phyloP scores from a whole-genome alignment of 2,797 vertebrate species.

The Pitangus sulphuratus region DNA sequence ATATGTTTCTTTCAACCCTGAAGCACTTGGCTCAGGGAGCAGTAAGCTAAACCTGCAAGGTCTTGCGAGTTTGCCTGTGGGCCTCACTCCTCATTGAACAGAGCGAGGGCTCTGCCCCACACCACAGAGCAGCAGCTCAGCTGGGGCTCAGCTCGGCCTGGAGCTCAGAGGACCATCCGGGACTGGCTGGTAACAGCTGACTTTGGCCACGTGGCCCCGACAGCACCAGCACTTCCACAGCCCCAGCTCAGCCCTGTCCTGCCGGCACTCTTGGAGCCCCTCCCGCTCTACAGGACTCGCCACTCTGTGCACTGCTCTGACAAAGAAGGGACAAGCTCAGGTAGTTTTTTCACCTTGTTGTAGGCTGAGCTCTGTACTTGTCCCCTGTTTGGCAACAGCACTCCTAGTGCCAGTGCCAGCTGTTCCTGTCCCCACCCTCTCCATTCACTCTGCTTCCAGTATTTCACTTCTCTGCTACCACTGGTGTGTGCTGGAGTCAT shows the following conservation, averaged over 20 bases:
- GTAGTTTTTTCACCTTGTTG: not conserved
- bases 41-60: not conserved
- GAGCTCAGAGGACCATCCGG: not conserved
- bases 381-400: rapidly evolving
- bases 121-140: rapidly evolving
- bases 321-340: not conserved
- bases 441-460: not conserved
- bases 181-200: not conserved
- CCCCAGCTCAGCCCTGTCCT: not conserved
- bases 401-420: not conserved
- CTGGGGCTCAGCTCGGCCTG: not conserved
- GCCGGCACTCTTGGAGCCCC: not conserved
- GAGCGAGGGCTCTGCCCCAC: not conserved
- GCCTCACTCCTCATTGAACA: rapidly evolving
- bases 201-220: not conserved
- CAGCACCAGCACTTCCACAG: rapidly evolving
- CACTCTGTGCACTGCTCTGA: rapidly evolving
- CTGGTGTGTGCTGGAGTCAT: rapidly evolving
- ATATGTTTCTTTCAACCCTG: not conserved
- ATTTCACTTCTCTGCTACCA: not conserved
- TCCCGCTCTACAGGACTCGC: rapidly evolving
- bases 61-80: rapidly evolving
- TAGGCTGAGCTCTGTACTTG: not conserved
- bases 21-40: not conserved
- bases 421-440: not conserved